Percentiles rank a stretch among this genome's conserved stretches.
Conservation (phyloP, 2,113 vertebrate species). For the Aphelocoma coerulescens region DNA sequence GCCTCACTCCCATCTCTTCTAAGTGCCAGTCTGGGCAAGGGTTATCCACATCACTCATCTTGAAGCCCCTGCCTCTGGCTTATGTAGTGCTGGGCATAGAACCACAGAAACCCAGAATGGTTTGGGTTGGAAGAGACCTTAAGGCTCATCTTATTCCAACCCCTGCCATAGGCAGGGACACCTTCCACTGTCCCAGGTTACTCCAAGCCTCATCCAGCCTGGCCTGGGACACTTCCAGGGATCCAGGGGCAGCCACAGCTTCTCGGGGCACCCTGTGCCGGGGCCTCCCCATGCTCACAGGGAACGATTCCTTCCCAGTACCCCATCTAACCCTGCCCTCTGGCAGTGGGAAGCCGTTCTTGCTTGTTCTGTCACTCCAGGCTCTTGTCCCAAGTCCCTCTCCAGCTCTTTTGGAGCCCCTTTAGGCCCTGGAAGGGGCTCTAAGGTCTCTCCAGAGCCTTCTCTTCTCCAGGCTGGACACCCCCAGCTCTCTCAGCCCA, state of each 20-base stretch:
- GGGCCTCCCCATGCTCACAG: rapidly evolving
- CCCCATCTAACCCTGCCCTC: background rate
- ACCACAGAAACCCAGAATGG: background rate
- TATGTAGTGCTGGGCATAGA: background rate
- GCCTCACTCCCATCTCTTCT: background rate
- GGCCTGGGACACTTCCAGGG: background rate
- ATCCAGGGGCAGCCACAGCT: background rate
- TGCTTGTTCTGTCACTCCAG: background rate
- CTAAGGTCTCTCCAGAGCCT: background rate
- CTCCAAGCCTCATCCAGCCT: background rate
- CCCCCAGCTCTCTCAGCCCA: background rate
- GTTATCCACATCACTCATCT: rapidly evolving
- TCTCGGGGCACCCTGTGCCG: background rate
- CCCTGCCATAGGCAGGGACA: background rate
- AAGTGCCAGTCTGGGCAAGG: background rate
- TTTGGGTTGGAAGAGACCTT: background rate
- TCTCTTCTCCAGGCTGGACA: background rate
- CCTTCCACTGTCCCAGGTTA: background rate
- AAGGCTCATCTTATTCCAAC: background rate
- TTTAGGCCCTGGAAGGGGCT: background rate
- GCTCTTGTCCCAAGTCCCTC: background rate
- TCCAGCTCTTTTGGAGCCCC: background rate
- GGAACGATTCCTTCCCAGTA: background rate
- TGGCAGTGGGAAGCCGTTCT: background rate
- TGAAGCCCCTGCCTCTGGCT: background rate